phyloP scores from a whole-genome alignment of 1,140 invertebrate species.

The Oedothorax gibbosus region DNA sequence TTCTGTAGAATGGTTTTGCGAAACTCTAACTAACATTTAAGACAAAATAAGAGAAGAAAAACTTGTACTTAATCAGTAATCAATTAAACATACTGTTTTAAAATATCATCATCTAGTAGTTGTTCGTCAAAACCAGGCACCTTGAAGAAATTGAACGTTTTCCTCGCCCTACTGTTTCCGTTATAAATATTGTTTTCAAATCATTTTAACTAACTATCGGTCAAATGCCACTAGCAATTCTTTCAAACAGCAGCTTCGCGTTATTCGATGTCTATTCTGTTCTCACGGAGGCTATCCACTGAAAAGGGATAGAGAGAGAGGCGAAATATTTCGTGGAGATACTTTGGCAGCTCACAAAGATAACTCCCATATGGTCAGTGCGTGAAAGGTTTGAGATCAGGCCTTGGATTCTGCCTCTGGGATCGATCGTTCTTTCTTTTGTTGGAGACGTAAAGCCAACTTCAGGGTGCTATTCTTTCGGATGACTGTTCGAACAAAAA shows the following conservation, averaged over 20 bases:
- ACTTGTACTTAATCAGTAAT: too few relatives aligned
- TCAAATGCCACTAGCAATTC: neutral
- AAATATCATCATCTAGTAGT: too few relatives aligned
- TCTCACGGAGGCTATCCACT: neutral
- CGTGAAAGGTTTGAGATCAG: conserved; percentile 30
- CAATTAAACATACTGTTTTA: too few relatives aligned
- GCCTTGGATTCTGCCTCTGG: neutral
- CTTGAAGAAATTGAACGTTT: neutral
- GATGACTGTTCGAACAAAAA: too few relatives aligned
- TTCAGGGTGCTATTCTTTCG: too few relatives aligned
- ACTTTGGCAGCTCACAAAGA: conserved; percentile 21
- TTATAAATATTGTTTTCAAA: neutral
- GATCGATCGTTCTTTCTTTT: too few relatives aligned
- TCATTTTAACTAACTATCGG: neutral
- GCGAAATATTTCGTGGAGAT: conserved; percentile 25
- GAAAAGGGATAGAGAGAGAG: neutral
- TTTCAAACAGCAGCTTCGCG: neutral
- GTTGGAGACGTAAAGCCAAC: too few relatives aligned
- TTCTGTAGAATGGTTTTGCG: too few relatives aligned
- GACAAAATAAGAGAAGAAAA: too few relatives aligned
- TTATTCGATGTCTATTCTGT: conserved; percentile 15
- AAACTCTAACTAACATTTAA: too few relatives aligned
- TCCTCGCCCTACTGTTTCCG: neutral
- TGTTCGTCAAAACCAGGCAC: too few relatives aligned
- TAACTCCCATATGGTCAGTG: conserved; percentile 20